phyloP scores from a whole-genome alignment of 2,888 invertebrate genomes.

The Sinotaia quadrata region DNA sequence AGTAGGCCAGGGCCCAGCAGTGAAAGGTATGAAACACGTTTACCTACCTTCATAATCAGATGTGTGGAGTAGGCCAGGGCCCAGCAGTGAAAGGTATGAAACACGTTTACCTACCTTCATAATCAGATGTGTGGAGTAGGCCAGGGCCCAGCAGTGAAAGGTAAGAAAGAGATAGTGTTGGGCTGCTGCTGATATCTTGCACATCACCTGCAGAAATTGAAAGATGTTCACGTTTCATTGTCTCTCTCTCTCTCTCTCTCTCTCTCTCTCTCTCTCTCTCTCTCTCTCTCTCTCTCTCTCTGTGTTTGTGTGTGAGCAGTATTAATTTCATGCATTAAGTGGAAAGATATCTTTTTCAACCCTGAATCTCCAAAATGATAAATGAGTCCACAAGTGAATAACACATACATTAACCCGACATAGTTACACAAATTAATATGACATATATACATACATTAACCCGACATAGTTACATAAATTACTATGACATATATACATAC shows the following conservation, averaged over 20 bases:
- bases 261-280: no score
- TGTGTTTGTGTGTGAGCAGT: no score
- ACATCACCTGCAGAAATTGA: slow-evolving; percentile 52
- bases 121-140: slow-evolving; percentile 51
- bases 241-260: no score
- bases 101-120: slow-evolving; percentile 60
- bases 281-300: no score
- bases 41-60: no score
- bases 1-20: no score
- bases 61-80: slow-evolving; percentile 49
- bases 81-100: slow-evolving; percentile 53
- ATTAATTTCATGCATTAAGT: no score
- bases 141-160: slow-evolving; percentile 51
- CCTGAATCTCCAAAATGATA: no score
- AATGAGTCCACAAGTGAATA: no score
- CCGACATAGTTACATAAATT: background rate
- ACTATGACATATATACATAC: background rate
- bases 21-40: no score
- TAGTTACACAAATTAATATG: background rate
- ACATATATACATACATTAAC: background rate
- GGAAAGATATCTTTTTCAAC: no score
- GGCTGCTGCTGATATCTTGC: slow-evolving; percentile 51
- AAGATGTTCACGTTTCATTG: no score
- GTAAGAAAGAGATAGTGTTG: slow-evolving; percentile 56
- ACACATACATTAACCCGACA: background rate